Percentiles rank a stretch among this genome's conserved stretches.
Evolutionary conservation across 2,888 invertebrate genomes (phyloP).

Genomic region (Hedya salicella): DNA sequence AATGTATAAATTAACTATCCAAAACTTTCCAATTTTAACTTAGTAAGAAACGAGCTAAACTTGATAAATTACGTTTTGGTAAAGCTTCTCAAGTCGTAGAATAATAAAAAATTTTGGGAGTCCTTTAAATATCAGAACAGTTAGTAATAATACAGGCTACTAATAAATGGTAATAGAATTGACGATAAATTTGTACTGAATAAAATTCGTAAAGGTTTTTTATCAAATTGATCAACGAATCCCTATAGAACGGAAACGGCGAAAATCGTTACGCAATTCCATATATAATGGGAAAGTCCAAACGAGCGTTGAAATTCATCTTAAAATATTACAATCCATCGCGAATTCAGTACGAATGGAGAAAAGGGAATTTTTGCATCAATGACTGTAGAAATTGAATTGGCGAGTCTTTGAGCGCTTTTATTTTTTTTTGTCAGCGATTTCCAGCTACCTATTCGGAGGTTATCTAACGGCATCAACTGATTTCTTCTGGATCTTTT

Average conservation of each 20-base stretch:
- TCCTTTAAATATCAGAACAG: too few species aligned
- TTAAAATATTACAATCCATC: constrained; percentile 42
- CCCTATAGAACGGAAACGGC: constrained; percentile 19
- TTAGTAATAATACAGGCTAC: too few species aligned
- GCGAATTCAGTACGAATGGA: constrained; percentile 36
- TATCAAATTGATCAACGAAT: constrained; percentile 24
- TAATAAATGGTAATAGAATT: too few species aligned
- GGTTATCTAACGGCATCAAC: constrained; percentile 18
- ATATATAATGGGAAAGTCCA: constrained; percentile 32
- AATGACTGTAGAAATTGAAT: constrained; percentile 62
- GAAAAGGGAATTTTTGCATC: constrained; percentile 59
- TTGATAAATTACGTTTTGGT: too few species aligned
- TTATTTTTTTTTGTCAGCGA: constrained; percentile 41
- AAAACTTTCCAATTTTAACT: too few species aligned
- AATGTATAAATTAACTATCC: too few species aligned
- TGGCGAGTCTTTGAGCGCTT: constrained; percentile 43
- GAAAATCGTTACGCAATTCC: constrained; percentile 31
- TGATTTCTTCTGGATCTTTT: constrained; percentile 14
- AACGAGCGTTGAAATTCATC: constrained; percentile 40
- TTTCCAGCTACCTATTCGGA: constrained; percentile 31
- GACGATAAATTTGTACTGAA: background rate
- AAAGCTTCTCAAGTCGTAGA: too few species aligned
- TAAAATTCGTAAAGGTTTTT: constrained; percentile 9
- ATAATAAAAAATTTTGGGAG: too few species aligned
- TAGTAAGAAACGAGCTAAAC: too few species aligned